phyloP scores from a whole-genome alignment of 2,113 vertebrate genomes.

The Malurus melanocephalus region DNA sequence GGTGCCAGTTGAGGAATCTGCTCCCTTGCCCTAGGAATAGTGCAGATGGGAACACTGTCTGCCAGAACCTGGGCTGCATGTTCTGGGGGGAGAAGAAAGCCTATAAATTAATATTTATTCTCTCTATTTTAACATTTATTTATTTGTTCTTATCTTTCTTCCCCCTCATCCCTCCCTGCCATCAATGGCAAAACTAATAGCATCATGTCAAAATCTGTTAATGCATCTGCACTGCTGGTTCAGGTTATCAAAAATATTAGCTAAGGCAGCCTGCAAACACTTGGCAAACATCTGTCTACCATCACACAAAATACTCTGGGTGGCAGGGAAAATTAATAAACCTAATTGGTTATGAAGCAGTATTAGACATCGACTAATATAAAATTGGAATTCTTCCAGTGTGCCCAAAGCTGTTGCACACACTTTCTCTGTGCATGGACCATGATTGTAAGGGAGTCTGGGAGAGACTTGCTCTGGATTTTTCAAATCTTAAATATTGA shows the following conservation, averaged over 20 bases:
- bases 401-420: background rate
- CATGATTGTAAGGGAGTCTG: background rate
- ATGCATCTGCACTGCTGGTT: conserved; percentile 20
- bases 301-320: conserved; percentile 32
- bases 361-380: conserved; percentile 33
- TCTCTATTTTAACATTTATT: background rate
- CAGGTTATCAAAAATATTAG: conserved; percentile 29
- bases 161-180: background rate
- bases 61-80: background rate
- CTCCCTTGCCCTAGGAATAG: conserved; percentile 7
- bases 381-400: conserved; percentile 21
- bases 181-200: conserved; percentile 35
- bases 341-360: conserved; percentile 58
- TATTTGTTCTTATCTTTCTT: background rate
- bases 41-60: background rate
- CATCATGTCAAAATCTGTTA: conserved; percentile 39
- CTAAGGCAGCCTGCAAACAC: conserved; percentile 34
- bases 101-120: background rate
- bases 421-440: background rate
- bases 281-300: conserved; percentile 63
- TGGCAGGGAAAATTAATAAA: conserved; percentile 48
- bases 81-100: background rate
- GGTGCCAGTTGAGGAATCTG: background rate
- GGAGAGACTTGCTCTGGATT: background rate
- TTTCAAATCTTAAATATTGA: background rate